A percentile compares a stretch with the other conserved stretches of the same genome.
phyloP scores from a whole-genome alignment of 2,113 vertebrate genomes.

The Gobius niger region DNA sequence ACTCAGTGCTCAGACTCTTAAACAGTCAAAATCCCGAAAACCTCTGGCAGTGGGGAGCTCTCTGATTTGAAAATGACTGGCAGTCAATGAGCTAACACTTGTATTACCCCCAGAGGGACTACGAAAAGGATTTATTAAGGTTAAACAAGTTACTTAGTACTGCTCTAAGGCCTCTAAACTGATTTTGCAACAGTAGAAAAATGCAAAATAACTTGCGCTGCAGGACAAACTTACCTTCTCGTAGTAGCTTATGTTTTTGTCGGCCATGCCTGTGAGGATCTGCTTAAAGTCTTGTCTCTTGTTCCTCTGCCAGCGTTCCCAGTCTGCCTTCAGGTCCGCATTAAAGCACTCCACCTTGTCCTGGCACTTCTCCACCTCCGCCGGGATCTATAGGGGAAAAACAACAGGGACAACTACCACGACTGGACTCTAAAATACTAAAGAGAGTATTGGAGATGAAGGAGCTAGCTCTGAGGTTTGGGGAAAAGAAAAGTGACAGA shows the following conservation, averaged over 20 bases:
- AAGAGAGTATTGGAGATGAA: background rate
- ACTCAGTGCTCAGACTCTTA: too few relatives aligned
- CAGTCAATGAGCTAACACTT: too few relatives aligned
- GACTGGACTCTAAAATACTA: slow-evolving; percentile 38
- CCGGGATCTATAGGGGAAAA: slow-evolving; percentile 79
- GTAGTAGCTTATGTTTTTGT: slow-evolving; percentile 95
- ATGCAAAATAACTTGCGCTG: too few relatives aligned
- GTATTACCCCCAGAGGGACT: too few relatives aligned
- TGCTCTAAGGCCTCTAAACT: too few relatives aligned
- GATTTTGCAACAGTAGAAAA: too few relatives aligned
- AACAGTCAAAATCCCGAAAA: too few relatives aligned
- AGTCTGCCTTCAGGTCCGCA: slow-evolving; percentile 96
- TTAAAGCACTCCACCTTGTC: slow-evolving; percentile 96
- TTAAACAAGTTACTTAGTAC: too few relatives aligned
- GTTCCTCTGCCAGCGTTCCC: slow-evolving; percentile 97
- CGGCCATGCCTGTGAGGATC: slow-evolving; percentile 90
- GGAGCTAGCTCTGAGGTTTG: background rate
- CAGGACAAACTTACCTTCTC: slow-evolving; percentile 83
- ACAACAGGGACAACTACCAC: slow-evolving; percentile 39
- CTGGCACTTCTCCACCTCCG: slow-evolving; percentile 93
- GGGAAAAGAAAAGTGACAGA: slow-evolving; percentile 1
- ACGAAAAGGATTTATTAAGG: too few relatives aligned
- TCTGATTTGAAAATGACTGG: too few relatives aligned
- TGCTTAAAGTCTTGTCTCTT: slow-evolving; percentile 96
- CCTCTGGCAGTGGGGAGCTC: too few relatives aligned